Evolutionary conservation across 2,113 vertebrate genomes (phyloP), one percentile per base, ranked within the genome.

Genomic region (Chlamydotis undulata): DNA sequence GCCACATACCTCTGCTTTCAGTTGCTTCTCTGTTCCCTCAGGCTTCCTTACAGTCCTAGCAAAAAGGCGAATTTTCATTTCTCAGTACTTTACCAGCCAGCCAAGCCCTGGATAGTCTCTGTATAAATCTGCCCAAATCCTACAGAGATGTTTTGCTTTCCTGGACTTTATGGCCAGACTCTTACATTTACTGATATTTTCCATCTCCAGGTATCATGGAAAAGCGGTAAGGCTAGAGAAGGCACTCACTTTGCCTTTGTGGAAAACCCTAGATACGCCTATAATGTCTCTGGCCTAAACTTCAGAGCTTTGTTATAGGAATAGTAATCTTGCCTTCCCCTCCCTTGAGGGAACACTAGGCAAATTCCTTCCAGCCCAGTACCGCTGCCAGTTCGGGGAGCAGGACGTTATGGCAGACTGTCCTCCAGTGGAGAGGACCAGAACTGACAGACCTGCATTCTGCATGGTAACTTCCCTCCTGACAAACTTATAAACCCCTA

Each of bases 391-490:
- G 65, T 19, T 56, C 0, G 0, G 24, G 43, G 33, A 96, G 47
- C 71, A 61, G 73, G 87, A 43, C 1, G 8, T 47, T 77, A 59
- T 24, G 33, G 79, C 65, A 91, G 87, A 47, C 64, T 90, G 92
- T 91, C 85, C 92, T 94, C 93, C 92, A 92, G 93, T 92, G 93
- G 93, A 83, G 68, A 96, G 90, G 21, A 83, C 14, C 65, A 83
- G 87, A 81, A 95, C n/a, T 91, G 68, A 57, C 93, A 87, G 37
- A 4, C 24, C 33, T 16, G 8, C 16, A 15, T 9, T 33, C 78
- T 19, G 22, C 26, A 15, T 1, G 0, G 24, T 4, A 21, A 29
- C 18, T 19, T 14, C 9, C 31, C 47, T 71, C 25, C 52, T 35
- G 50, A 50, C 0, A 4, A 39, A 10, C 31, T 45, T 5, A 41